Conservation (phyloP, 2,888 invertebrate species). For the Loripinus fragilis region DNA sequence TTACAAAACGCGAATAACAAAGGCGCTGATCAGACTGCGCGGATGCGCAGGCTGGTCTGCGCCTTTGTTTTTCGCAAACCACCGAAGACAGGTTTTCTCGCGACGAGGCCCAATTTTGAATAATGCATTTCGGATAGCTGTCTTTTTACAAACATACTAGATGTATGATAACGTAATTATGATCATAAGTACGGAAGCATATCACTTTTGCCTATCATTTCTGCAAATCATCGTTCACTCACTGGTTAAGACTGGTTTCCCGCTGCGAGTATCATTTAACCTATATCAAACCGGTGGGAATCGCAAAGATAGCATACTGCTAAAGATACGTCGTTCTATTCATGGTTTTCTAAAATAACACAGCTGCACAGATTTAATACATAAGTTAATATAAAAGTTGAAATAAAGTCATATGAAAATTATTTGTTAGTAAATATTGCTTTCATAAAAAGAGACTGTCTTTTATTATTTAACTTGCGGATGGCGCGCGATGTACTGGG, state of each 20-base stretch:
- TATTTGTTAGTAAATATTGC: neutral
- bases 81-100: too few species aligned
- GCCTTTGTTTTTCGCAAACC: too few species aligned
- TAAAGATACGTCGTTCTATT: constrained; percentile 11
- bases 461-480: constrained; percentile 51
- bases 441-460: constrained; percentile 37
- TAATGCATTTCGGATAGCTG: constrained; percentile 62
- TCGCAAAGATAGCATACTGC: neutral
- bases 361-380: constrained; percentile 8
- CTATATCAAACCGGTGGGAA: constrained; percentile 18
- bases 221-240: constrained; percentile 36
- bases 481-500: constrained; percentile 50
- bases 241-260: constrained; percentile 27
- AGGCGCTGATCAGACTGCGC: too few species aligned
- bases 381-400: constrained; percentile 4
- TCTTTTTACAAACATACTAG: constrained; percentile 17
- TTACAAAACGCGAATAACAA: too few species aligned
- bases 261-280: constrained; percentile 31
- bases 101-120: too few species aligned
- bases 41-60: too few species aligned
- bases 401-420: constrained; percentile 16
- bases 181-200: constrained; percentile 24
- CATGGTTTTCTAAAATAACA: constrained; percentile 18
- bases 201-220: constrained; percentile 31
- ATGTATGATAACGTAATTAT: constrained; percentile 20